A percentile compares a stretch with the other conserved stretches of the same genome.
Conservation (phyloP, 2,888 invertebrate genomes). For the Agonopterix heracliana region DNA sequence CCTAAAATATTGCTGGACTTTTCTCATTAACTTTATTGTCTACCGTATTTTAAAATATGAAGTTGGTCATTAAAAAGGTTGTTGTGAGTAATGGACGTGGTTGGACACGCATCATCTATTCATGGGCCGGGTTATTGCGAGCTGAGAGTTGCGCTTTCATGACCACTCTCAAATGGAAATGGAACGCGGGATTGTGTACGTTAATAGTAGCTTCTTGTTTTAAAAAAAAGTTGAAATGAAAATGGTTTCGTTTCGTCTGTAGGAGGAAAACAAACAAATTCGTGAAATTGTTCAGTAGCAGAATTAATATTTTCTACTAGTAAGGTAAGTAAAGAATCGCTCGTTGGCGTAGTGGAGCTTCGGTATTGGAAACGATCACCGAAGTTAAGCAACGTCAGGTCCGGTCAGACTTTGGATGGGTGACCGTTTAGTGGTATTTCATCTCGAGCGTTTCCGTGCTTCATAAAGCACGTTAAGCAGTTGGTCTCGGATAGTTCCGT, state of each 20-base stretch:
- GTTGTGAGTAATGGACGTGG: not conserved
- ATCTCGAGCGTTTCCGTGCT: too few species aligned
- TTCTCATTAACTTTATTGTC: not conserved
- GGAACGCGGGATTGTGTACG: not conserved
- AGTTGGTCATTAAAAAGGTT: not conserved
- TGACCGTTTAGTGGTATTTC: too few species aligned
- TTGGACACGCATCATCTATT: slow-evolving; percentile 8
- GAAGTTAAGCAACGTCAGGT: too few species aligned
- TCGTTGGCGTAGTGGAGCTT: too few species aligned
- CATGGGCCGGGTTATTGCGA: slow-evolving; percentile 4
- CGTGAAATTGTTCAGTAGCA: not conserved
- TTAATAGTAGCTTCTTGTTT: not conserved
- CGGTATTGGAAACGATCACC: too few species aligned
- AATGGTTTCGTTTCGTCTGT: not conserved
- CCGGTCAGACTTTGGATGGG: too few species aligned
- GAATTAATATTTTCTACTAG: not conserved
- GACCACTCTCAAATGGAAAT: slow-evolving; percentile 1
- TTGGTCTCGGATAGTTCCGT: too few species aligned
- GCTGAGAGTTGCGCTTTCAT: not conserved
- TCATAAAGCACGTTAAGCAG: too few species aligned
- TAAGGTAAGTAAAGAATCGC: not conserved
- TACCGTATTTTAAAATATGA: not conserved
- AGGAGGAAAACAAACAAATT: not conserved
- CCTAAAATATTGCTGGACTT: not conserved
- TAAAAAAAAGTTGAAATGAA: not conserved